These are phyloP conservation scores for Cladorhizidae sp. DNA, from an alignment of 37 sponge, comb jelly and placozoan species.

Conservation along the genomic window DNA sequence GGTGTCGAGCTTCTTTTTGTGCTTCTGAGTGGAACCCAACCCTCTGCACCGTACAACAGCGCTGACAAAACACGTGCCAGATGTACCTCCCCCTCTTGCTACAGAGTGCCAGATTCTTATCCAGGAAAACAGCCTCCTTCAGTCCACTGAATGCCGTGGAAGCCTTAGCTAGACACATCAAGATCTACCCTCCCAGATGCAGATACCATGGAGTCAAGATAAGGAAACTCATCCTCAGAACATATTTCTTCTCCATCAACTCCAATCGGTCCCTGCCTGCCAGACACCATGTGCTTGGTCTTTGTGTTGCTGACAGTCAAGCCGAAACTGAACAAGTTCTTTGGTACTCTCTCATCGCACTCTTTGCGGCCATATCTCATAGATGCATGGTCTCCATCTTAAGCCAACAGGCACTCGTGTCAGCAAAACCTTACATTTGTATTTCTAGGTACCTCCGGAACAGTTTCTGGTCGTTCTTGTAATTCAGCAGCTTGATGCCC, in stretches of 20 bases:
- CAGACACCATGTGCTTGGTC: slow-evolving; percentile 24
- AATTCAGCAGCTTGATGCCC: not conserved
- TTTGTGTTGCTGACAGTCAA: slow-evolving; percentile 8
- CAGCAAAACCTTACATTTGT: not conserved
- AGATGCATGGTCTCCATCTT: slow-evolving; percentile 14
- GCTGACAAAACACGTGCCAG: not conserved
- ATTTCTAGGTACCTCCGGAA: not conserved
- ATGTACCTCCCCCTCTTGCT: not conserved
- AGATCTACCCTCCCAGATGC: not conserved
- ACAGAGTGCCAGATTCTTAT: not conserved
- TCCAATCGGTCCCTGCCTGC: not conserved
- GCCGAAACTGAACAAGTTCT: not conserved
- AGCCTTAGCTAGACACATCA: not conserved
- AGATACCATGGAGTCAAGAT: too few relatives aligned
- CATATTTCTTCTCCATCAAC: too few relatives aligned
- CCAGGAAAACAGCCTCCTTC: not conserved
- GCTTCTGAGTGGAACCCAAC: slow-evolving; percentile 15
- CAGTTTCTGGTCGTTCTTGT: slow-evolving; percentile 13
- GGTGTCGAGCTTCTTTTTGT: not conserved
- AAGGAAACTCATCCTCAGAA: too few relatives aligned
- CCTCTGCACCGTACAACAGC: slow-evolving; percentile 27
- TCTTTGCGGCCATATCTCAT: not conserved
- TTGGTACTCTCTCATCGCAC: not conserved
- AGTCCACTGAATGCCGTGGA: not conserved
- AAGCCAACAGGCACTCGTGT: slow-evolving; percentile 12